Percentiles rank a stretch among this genome's conserved stretches.
Evolutionary conservation across 2,113 vertebrate genomes (phyloP).

Genomic region (Polypterus senegalus): DNA sequence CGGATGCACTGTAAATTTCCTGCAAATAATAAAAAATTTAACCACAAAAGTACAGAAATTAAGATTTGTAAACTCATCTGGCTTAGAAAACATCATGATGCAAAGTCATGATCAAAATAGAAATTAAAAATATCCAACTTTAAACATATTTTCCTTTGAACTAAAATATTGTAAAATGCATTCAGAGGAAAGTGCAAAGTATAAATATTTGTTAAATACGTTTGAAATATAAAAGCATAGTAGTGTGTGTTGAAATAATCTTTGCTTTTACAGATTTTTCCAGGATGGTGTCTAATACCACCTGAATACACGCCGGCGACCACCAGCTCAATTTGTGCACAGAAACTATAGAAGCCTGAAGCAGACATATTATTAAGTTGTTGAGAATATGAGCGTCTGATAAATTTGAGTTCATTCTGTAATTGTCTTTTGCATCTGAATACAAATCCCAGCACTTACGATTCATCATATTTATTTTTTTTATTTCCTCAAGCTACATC

Average conservation of each 20-base stretch:
- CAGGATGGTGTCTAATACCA: slow-evolving; percentile 1
- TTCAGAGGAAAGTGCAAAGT: background rate
- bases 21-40: too few relatives aligned
- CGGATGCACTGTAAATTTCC: too few relatives aligned
- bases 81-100: too few relatives aligned
- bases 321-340: slow-evolving; percentile 5
- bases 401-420: slow-evolving; percentile 79
- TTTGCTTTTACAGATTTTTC: background rate
- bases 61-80: too few relatives aligned
- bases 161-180: too few relatives aligned
- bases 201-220: background rate
- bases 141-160: too few relatives aligned
- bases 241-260: slow-evolving; percentile 7
- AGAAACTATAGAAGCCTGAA: background rate
- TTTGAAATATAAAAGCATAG: too few relatives aligned
- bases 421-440: slow-evolving; percentile 88
- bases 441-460: slow-evolving; percentile 77
- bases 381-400: slow-evolving; percentile 66
- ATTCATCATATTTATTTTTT: slow-evolving; percentile 98
- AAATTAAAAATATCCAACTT: too few relatives aligned
- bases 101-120: too few relatives aligned
- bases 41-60: too few relatives aligned
- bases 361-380: slow-evolving; percentile 61
- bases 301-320: slow-evolving; percentile 1
- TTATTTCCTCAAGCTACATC: slow-evolving; percentile 93